These are phyloP conservation scores for Helarctos malayanus DNA, from an alignment of 2,797 vertebrate genomes.

Conservation along the genomic window DNA sequence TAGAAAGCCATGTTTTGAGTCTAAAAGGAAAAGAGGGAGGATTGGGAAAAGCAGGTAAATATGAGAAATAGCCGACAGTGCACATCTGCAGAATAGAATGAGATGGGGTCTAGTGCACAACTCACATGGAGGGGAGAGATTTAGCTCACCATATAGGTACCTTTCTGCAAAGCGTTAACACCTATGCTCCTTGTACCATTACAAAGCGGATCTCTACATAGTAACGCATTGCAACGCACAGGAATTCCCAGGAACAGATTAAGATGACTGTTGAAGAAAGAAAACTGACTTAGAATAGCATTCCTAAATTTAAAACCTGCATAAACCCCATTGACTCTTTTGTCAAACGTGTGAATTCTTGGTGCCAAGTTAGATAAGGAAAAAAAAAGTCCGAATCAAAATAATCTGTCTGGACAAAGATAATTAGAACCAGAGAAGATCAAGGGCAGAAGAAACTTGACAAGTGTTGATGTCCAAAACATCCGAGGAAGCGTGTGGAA, in stretches of 20 bases:
- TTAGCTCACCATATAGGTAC: neutral
- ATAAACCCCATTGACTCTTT: neutral
- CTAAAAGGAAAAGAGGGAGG: slow-evolving; percentile 56
- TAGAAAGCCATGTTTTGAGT: slow-evolving; percentile 7
- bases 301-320: slow-evolving; percentile 38
- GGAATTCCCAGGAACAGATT: neutral
- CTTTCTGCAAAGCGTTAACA: neutral
- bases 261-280: neutral
- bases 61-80: neutral
- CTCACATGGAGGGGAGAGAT: neutral
- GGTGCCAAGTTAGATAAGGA: neutral
- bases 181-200: neutral
- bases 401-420: neutral
- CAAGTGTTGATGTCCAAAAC: neutral
- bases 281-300: neutral
- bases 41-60: slow-evolving; percentile 35
- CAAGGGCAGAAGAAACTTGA: neutral
- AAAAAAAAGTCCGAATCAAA: neutral
- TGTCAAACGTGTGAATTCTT: neutral
- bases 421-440: slow-evolving; percentile 6
- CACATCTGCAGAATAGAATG: neutral
- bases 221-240: neutral
- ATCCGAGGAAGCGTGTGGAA: neutral
- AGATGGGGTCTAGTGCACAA: neutral
- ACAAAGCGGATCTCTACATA: neutral